Evolutionary conservation across 2,113 vertebrate species (phyloP), one percentile per base, ranked within the genome.

Genomic region (Haemorhous mexicanus): DNA sequence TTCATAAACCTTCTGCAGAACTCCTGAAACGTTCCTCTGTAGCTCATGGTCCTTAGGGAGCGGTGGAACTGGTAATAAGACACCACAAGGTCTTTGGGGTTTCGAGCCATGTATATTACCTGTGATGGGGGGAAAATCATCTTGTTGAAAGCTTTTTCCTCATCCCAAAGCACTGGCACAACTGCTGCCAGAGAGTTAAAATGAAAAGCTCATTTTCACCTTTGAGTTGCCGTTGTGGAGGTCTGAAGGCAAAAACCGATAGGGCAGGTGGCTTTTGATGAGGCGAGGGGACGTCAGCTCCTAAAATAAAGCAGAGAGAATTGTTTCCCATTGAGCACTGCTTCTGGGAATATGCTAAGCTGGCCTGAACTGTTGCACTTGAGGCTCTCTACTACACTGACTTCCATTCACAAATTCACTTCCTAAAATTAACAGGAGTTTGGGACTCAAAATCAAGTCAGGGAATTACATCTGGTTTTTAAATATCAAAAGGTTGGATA

Each of bases 71-170:
- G 99, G 83, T 99, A 99, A 88, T 99, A 99, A 56, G 99, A 99
- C 76, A 99, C 99, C 62, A 99, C 99, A 97, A 99, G 97, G 96
- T 99, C 99, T 98, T 99, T 99, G 62, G 99, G 99, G 96, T 99
- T 99, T 11, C 99, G 98, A 55, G 99, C 99, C 99, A 99, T 99
- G 96, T 99, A 99, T 96, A 99, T 99, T 94, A 99, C 99, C 99
- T 99, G 58, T 1, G 56, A 85, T 7, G 4, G 13, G 15, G 13
- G 18, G 6, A 12, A 30, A 41, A 79, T 58, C 18, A 64, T 46
- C 41, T 63, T 68, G 50, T 8, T 82, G 37, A 79, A 46, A 74
- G 37, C 35, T 47, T 73, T 56, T 24, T 18, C 41, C n/a, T 30
- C 41, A 63, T 12, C 58, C 84, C 77, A 87, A 87, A 84, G 59